A percentile compares a stretch with the other conserved stretches of the same genome.
phyloP scores from a whole-genome alignment of 2,888 invertebrate genomes.

The Philhelius pedissequus region DNA sequence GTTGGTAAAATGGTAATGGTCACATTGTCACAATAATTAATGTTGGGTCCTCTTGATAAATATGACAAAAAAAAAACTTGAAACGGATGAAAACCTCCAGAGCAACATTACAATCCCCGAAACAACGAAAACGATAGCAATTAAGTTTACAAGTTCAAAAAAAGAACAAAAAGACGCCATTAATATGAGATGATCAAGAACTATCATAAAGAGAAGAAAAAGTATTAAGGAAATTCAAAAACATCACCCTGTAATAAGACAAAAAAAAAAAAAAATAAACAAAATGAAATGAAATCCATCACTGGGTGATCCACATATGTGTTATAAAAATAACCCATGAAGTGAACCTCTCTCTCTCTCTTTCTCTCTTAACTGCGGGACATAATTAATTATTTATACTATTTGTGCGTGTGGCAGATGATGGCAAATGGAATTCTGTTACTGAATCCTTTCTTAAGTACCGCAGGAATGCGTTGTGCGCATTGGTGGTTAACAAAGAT shows the following conservation, averaged over 20 bases:
- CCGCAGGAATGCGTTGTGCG: slow-evolving; percentile 5
- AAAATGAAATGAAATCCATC: slow-evolving; percentile 5
- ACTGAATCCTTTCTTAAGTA: slow-evolving; percentile 19
- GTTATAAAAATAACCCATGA: background rate
- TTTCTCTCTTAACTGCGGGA: background rate
- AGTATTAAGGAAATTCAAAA: slow-evolving; percentile 18
- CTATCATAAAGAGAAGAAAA: slow-evolving; percentile 19
- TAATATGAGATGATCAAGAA: slow-evolving; percentile 36
- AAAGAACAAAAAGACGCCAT: slow-evolving; percentile 15
- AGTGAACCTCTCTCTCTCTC: background rate
- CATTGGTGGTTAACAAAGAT: background rate
- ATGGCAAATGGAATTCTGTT: slow-evolving; percentile 11
- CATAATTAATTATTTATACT: slow-evolving; percentile 9
- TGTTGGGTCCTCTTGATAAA: slow-evolving; percentile 35
- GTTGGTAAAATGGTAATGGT: background rate
- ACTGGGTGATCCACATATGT: background rate
- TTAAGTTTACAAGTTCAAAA: slow-evolving; percentile 25
- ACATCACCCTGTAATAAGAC: background rate
- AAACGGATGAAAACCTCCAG: background rate
- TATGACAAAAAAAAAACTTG: slow-evolving; percentile 17
- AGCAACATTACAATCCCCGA: background rate
- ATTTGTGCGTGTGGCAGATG: slow-evolving; percentile 16
- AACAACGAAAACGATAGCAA: slow-evolving; percentile 25
- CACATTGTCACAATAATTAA: slow-evolving; percentile 59
- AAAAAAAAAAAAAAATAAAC: background rate